Base-by-base conservation (phyloP, 2,797 vertebrate species). In the Cheirogaleus major region DNA sequence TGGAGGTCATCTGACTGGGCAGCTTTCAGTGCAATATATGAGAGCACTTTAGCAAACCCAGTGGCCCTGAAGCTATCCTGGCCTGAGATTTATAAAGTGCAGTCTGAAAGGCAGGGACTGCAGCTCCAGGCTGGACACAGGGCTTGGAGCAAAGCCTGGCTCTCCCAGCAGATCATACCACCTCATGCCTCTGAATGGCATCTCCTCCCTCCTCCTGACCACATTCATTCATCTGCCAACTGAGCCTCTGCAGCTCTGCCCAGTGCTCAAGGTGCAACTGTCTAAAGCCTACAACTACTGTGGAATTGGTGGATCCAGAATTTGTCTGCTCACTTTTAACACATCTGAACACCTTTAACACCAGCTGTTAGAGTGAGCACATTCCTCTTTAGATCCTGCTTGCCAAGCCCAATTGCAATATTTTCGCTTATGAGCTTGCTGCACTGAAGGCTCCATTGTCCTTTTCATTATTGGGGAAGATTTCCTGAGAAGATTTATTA, bases 401-500 rank as follows among this genome's bases (percentile, higher is more conserved):
- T 55, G 48, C 32, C 55, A 50, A 52, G 35, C 35, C 69, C 72
- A 43, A 1, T 5, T 59, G 55, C 30, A 14, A 1, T 70, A 48
- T 63, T 88, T 97, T 45, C 10, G 30, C 30, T 35, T 17, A 38
- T 35, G 50, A 88, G 57, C 32, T 75, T 73, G 38, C 70, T 50
- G 32, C 69, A 17, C 80, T 57, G 35, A 80, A 86, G 75, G 0
- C 25, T 72, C 59, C 41, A 4, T 61, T 41, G 63, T 85, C 41
- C 85, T 96, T 95, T 93, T 92, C 67, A 70, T 96, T 85, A 41
- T 69, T 30, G 0, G 25, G 22, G 43, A 91, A 91, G 52, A 65
- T 85, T 92, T 93, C 22, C 86, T 86, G 38, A 91, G 59, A 93
- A 93, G 52, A 91, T 57, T 89, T 30, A 90, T 93, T 95, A 92